Percentiles rank a stretch among this genome's conserved stretches.
These are phyloP conservation scores for Ophiothrix spiculata DNA, from an alignment of 35 echinoderm and acorn worm species.

Conservation along the genomic window DNA sequence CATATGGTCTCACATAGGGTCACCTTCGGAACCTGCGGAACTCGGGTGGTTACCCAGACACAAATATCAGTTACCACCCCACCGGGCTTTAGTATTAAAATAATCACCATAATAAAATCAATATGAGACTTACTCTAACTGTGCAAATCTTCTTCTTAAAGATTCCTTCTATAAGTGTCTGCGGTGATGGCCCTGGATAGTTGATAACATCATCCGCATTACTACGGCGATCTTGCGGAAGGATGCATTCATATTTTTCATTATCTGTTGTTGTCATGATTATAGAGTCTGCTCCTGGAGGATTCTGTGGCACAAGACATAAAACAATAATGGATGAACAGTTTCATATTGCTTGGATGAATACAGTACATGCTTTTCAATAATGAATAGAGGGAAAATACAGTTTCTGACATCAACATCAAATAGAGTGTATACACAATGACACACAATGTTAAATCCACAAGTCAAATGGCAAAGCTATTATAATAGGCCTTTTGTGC, in stretches of 20 bases:
- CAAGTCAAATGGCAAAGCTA: no score
- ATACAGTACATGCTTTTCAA: no score
- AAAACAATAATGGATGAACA: not conserved
- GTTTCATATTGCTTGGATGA: no score
- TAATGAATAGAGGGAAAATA: no score
- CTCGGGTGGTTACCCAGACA: no score
- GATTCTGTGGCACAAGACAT: not conserved
- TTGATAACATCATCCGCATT: slow-evolving; percentile 28
- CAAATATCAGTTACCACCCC: no score
- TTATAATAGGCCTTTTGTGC: no score
- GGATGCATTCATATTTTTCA: slow-evolving; percentile 81
- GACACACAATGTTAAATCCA: no score
- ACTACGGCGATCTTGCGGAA: slow-evolving; percentile 41
- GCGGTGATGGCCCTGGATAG: slow-evolving; percentile 69
- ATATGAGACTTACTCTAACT: slow-evolving; percentile 49
- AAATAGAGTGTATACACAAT: no score
- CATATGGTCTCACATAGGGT: no score
- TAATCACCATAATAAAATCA: not conserved
- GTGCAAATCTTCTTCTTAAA: slow-evolving; percentile 61
- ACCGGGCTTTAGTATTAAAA: not conserved
- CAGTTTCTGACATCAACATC: no score
- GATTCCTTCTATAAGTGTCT: slow-evolving; percentile 44
- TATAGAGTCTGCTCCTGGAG: not conserved
- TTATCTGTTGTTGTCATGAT: slow-evolving; percentile 77
- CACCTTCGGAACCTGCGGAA: no score